A percentile compares a stretch with the other conserved stretches of the same genome.
These are phyloP conservation scores for Drosophila kanapiae DNA, from an alignment of 1,140 invertebrate genomes.

Conservation along the genomic window DNA sequence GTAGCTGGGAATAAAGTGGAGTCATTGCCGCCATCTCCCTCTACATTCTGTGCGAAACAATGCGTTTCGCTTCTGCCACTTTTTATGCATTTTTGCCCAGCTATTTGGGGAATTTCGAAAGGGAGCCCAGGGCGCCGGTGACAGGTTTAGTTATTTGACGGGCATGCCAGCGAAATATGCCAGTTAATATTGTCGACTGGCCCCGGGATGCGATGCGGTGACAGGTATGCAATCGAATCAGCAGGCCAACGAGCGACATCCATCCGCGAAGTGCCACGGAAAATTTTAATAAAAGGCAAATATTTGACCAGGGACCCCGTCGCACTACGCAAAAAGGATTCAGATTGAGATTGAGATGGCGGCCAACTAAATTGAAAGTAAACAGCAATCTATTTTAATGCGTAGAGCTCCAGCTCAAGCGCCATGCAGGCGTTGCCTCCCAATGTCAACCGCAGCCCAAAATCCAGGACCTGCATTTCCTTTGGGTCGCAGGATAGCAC, in stretches of 20 bases:
- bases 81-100: constrained; percentile 28
- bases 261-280: constrained; percentile 46
- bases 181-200: constrained; percentile 58
- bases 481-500: not conserved
- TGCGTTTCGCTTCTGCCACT: constrained; percentile 41
- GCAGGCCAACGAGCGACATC: constrained; percentile 24
- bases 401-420: constrained; percentile 7
- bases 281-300: constrained; percentile 73
- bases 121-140: constrained; percentile 37
- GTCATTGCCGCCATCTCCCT: constrained; percentile 35
- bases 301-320: constrained; percentile 57
- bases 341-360: constrained; percentile 41
- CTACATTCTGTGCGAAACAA: constrained; percentile 54
- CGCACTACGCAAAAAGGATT: constrained; percentile 47
- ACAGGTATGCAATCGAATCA: constrained; percentile 51
- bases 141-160: constrained; percentile 77
- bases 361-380: constrained; percentile 74
- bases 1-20: constrained; percentile 29
- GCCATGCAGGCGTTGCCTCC: constrained; percentile 1
- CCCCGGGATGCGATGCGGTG: constrained; percentile 15
- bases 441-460: constrained; percentile 36
- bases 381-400: constrained; percentile 78
- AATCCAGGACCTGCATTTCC: constrained; percentile 13
- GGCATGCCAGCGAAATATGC: constrained; percentile 61
- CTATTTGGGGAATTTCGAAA: constrained; percentile 20